A percentile compares a stretch with the other conserved stretches of the same genome.
These are phyloP conservation scores for Pseudococcus longispinus DNA, from an alignment of 2,888 invertebrate species.

Conservation along the genomic window DNA sequence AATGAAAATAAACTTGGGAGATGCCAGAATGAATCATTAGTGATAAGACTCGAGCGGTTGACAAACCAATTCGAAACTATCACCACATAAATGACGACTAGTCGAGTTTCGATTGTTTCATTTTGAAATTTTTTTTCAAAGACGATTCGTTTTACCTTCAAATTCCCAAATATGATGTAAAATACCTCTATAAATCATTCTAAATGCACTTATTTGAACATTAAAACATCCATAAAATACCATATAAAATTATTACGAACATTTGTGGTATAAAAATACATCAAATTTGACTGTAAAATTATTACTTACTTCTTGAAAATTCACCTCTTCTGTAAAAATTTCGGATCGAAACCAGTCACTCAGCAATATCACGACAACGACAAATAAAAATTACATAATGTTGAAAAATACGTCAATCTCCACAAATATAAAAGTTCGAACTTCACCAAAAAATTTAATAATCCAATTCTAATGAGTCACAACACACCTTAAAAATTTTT, in stretches of 20 bases:
- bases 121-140: background rate
- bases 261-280: no score
- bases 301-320: background rate
- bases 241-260: no score
- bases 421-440: background rate
- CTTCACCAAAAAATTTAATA: background rate
- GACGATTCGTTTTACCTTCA: background rate
- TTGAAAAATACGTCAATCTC: background rate
- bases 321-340: background rate
- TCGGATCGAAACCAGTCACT: background rate
- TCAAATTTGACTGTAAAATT: background rate
- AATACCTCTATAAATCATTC: no score
- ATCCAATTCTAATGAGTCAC: background rate
- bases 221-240: no score
- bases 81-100: background rate
- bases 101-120: background rate
- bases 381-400: background rate
- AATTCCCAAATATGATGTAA: no score
- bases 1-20: slow-evolving; percentile 6
- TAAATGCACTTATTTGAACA: no score
- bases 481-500: background rate
- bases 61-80: background rate
- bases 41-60: background rate
- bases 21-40: background rate
- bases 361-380: background rate